phyloP scores from a whole-genome alignment of 2,888 invertebrate species.

The Habrosyne pyritoides region DNA sequence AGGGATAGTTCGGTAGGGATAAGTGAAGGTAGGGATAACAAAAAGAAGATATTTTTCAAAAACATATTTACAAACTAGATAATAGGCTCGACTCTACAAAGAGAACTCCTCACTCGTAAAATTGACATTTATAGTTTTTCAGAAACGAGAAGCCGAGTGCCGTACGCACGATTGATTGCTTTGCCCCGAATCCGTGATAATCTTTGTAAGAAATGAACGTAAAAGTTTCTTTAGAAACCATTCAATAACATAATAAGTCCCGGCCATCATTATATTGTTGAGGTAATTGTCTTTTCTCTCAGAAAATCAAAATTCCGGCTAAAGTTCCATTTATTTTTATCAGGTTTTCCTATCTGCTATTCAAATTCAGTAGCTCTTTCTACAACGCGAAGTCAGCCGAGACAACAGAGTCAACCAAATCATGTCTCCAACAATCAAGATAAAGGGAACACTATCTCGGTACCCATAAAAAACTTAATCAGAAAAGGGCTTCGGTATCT shows the following conservation, averaged over 20 bases:
- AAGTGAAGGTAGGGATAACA: too few relatives aligned
- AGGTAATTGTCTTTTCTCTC: too few relatives aligned
- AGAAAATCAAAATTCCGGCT: too few relatives aligned
- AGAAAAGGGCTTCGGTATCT: not conserved
- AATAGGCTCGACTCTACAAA: not conserved
- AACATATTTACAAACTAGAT: not conserved
- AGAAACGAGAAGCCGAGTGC: not conserved
- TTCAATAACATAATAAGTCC: not conserved
- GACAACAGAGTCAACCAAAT: not conserved
- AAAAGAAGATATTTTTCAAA: not conserved
- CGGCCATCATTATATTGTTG: too few relatives aligned
- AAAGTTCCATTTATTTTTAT: too few relatives aligned
- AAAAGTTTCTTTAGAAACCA: not conserved
- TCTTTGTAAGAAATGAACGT: not conserved
- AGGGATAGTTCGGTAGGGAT: too few relatives aligned
- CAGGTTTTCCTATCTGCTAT: too few relatives aligned
- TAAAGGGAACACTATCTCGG: not conserved
- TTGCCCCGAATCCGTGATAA: not conserved
- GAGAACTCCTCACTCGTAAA: not conserved
- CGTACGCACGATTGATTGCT: conserved; percentile 3
- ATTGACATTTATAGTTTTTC: conserved; percentile 7
- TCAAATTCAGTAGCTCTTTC: too few relatives aligned
- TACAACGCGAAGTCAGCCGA: too few relatives aligned
- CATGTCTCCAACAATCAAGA: not conserved
- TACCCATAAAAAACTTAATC: not conserved